A percentile compares a stretch with the other conserved stretches of the same genome.
phyloP scores from a whole-genome alignment of 2,113 vertebrate species.

The Hippocampus zosterae region DNA sequence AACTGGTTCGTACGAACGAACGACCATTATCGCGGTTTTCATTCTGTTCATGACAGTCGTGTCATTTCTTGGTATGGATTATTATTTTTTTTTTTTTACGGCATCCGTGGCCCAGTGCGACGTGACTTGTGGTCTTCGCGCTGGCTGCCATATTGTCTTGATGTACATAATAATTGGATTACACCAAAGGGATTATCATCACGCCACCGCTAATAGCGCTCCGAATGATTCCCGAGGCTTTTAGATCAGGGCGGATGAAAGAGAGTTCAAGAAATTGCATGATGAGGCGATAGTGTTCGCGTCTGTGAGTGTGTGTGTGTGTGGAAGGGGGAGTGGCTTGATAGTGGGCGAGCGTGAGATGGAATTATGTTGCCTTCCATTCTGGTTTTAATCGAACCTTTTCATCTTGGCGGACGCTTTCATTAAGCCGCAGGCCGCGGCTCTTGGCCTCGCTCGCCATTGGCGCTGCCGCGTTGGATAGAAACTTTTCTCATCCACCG shows the following conservation, averaged over 20 bases:
- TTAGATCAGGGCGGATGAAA: slow-evolving; percentile 40
- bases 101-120: not conserved
- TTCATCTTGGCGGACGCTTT: slow-evolving; percentile 45
- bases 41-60: too few relatives aligned
- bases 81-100: not conserved
- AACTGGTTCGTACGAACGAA: too few relatives aligned
- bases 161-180: not conserved
- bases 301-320: slow-evolving; percentile 3
- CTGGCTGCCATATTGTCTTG: slow-evolving; percentile 2
- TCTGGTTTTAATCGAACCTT: slow-evolving; percentile 55
- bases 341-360: slow-evolving; percentile 12
- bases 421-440: slow-evolving; percentile 48
- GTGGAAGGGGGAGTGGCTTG: not conserved
- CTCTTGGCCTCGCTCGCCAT: slow-evolving; percentile 22
- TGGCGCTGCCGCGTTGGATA: slow-evolving; percentile 6
- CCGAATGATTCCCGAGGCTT: slow-evolving; percentile 25
- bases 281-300: slow-evolving; percentile 28
- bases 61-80: too few relatives aligned
- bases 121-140: not conserved
- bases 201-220: slow-evolving; percentile 12
- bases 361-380: slow-evolving; percentile 40
- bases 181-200: slow-evolving; percentile 2
- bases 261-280: slow-evolving; percentile 12
- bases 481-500: not conserved
- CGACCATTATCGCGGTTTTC: too few relatives aligned